Evolutionary conservation across 2,797 vertebrate genomes (phyloP).

Genomic region (Artibeus lituratus): DNA sequence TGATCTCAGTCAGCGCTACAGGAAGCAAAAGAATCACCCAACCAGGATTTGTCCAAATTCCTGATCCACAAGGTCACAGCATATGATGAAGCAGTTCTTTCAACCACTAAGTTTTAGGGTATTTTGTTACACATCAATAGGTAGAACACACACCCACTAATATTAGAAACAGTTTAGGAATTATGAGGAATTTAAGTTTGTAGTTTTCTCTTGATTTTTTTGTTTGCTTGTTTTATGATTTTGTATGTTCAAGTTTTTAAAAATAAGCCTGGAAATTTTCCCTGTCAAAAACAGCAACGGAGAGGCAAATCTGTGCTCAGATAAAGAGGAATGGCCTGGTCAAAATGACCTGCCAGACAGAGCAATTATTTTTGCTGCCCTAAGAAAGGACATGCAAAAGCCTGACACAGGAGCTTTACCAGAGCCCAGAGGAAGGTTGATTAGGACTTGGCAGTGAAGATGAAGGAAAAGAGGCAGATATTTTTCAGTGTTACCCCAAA

Average conservation of each 20-base stretch:
- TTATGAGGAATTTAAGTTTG: neutral
- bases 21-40: neutral
- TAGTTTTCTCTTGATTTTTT: neutral
- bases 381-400: neutral
- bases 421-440: neutral
- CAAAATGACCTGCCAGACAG: neutral
- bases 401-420: neutral
- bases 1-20: neutral
- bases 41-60: neutral
- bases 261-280: neutral
- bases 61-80: neutral
- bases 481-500: neutral
- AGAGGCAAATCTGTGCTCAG: neutral
- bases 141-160: neutral
- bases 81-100: neutral
- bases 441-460: neutral
- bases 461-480: neutral
- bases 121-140: neutral
- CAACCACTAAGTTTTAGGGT: neutral
- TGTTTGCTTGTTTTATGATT: neutral
- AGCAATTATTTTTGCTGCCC: neutral
- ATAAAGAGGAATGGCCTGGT: neutral
- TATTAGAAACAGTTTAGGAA: neutral
- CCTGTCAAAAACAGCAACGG: neutral
- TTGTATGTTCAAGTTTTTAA: neutral